A percentile compares a stretch with the other conserved stretches of the same genome.
Evolutionary conservation across 2,113 vertebrate genomes (phyloP).

Genomic region (Gallinago undulata): DNA sequence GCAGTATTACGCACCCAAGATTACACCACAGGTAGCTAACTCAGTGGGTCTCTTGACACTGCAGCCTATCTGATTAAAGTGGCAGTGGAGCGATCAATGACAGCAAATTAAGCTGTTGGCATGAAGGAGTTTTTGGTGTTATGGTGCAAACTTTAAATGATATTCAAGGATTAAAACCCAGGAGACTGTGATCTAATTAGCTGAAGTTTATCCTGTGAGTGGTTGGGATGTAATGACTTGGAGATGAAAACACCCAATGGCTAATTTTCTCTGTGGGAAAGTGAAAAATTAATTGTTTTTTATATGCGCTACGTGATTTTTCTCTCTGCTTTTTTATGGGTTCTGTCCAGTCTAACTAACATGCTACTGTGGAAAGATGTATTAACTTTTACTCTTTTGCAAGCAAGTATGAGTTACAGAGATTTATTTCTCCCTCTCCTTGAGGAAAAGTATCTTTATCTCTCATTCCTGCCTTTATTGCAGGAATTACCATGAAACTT

Average conservation of each 20-base stretch:
- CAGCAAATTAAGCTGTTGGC: slow-evolving; percentile 26
- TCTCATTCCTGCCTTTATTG: background rate
- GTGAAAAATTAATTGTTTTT: background rate
- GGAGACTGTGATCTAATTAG: slow-evolving; percentile 48
- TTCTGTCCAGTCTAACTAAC: background rate
- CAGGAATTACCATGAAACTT: background rate
- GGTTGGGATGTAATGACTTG: slow-evolving; percentile 5
- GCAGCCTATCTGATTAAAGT: slow-evolving; percentile 48
- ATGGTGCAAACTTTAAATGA: slow-evolving; percentile 8
- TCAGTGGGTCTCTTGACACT: slow-evolving; percentile 39
- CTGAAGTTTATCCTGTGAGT: slow-evolving; percentile 24
- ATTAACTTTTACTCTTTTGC: background rate
- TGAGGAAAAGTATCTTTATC: background rate
- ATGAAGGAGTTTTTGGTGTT: slow-evolving; percentile 4
- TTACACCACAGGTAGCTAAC: slow-evolving; percentile 53
- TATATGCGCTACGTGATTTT: background rate
- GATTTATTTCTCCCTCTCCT: background rate
- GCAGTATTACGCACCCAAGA: slow-evolving; percentile 33
- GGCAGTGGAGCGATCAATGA: background rate
- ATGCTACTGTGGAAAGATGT: background rate
- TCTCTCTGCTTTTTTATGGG: background rate
- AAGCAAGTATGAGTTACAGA: background rate
- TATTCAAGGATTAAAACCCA: slow-evolving; percentile 33
- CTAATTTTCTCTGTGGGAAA: slow-evolving; percentile 49
- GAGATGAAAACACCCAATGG: slow-evolving; percentile 13